These are phyloP conservation scores for Synergus itoensis DNA, from an alignment of 2,888 invertebrate species.

Conservation along the genomic window DNA sequence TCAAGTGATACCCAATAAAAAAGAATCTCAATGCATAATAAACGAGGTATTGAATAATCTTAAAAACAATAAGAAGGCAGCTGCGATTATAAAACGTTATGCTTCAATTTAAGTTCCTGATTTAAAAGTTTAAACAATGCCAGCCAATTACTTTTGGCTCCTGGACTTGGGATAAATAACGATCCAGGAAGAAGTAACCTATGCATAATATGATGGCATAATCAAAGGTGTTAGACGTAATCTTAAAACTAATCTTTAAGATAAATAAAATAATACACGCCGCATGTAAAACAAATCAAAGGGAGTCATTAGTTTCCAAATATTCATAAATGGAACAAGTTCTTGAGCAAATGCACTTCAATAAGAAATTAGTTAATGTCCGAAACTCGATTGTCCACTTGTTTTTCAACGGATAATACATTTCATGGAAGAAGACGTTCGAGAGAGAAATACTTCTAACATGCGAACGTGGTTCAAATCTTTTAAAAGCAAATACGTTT, in stretches of 20 bases:
- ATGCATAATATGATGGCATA: constrained; percentile 23
- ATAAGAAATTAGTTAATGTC: constrained; percentile 64
- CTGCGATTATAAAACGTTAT: neutral
- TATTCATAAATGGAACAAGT: constrained; percentile 72
- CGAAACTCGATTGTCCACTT: constrained; percentile 69
- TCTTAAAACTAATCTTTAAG: constrained; percentile 33
- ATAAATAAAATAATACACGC: constrained; percentile 49
- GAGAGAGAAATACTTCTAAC: constrained; percentile 54
- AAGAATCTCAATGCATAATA: neutral
- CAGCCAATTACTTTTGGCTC: constrained; percentile 69
- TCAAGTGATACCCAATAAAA: neutral
- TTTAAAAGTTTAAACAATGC: constrained; percentile 62
- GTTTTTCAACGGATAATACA: constrained; percentile 73
- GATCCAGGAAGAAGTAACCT: constrained; percentile 1
- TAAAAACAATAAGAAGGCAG: neutral
- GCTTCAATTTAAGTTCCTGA: constrained; percentile 27
- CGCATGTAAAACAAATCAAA: constrained; percentile 50
- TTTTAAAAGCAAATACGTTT: constrained; percentile 54
- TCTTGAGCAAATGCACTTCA: constrained; percentile 66
- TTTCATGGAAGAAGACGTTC: constrained; percentile 63
- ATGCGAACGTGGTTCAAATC: constrained; percentile 59
- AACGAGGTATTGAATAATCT: neutral
- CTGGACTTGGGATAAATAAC: constrained; percentile 69
- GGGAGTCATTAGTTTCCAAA: constrained; percentile 57
- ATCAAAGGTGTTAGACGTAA: constrained; percentile 1